These are phyloP conservation scores for Ornithoptera alexandrae DNA, from an alignment of 2,888 invertebrate species.

Conservation along the genomic window DNA sequence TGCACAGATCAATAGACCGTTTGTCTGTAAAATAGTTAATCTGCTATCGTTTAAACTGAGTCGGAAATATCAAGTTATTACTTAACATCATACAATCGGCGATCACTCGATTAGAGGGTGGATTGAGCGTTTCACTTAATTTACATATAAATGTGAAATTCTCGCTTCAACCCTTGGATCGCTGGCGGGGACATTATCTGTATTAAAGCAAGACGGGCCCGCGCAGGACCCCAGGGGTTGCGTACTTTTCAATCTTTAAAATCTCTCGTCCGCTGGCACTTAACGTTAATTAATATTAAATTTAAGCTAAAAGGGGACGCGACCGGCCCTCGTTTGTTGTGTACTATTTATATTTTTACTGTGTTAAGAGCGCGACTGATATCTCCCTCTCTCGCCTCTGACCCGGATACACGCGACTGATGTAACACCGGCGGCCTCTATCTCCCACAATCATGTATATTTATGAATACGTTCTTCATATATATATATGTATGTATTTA, in stretches of 20 bases:
- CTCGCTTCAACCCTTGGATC: slow-evolving; percentile 23
- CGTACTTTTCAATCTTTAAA: slow-evolving; percentile 27
- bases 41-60: slow-evolving; percentile 13
- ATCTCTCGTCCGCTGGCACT: slow-evolving; percentile 21
- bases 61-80: not conserved
- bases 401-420: no score
- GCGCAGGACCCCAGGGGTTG: not conserved
- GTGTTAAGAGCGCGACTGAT: no score
- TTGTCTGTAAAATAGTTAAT: not conserved
- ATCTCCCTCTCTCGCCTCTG: no score
- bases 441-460: no score
- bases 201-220: slow-evolving; percentile 25
- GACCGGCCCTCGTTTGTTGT: slow-evolving; percentile 5
- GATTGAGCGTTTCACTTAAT: slow-evolving; percentile 40
- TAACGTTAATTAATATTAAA: slow-evolving; percentile 25
- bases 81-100: not conserved
- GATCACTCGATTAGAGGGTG: slow-evolving; percentile 25
- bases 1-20: no score
- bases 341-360: slow-evolving; percentile 1
- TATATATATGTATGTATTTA: no score
- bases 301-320: slow-evolving; percentile 13
- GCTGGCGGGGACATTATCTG: slow-evolving; percentile 27
- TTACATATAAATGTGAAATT: slow-evolving; percentile 43
- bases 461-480: no score
- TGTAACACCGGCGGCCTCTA: no score